Base-by-base conservation (phyloP, 2,797 vertebrate species). In the Potorous gilbertii region DNA sequence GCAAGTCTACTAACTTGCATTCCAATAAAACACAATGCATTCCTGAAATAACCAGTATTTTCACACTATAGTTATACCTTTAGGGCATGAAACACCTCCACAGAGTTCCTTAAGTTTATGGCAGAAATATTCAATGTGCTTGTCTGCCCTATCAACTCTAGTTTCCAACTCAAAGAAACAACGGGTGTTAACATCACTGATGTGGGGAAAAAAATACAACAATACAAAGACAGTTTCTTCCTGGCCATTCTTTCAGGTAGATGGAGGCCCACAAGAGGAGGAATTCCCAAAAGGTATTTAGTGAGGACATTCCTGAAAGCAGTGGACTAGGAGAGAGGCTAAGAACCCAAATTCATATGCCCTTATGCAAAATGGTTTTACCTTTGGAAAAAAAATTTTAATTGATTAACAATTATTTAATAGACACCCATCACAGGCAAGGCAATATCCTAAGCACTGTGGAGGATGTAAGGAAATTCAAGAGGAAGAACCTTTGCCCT, bases 391-490 rank as follows among this genome's bases (percentile, higher is more conserved):
- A 92, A 24, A 96, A 92, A 50, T 50, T 81, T 50, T 50, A 46
- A 96, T 13, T 74, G 28, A 96, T 74, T 27, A 95, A 34, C 56
- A 93, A 95, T 34, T 87, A 90, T 57, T 95, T 97, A 94, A 90
- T 95, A 97, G 31, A 96, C 92, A 96, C 31, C 66, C 31, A 92
- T 59, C 24, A 94, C 55, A 21, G 87, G 92, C 74, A 87, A 87
- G 40, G 74, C 18, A 81, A 81, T 46, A 81, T 46, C 74, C 74
- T 81, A 81, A 81, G 74, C 40, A 87, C 21, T 50, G 0, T n/a
- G 6, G 59, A 54, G 31, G 46, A n/a, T 66, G 54, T n/a, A 40
- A 57, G 54, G 40, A 55, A 29, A 92, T 54, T 95, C 28, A 13
- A 95, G 56, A 87, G 95, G n/a, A 46, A 96, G 31, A 46, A 21